These are phyloP conservation scores for Propithecus perrieri DNA, from an alignment of 2,797 vertebrate genomes.

Conservation along the genomic window DNA sequence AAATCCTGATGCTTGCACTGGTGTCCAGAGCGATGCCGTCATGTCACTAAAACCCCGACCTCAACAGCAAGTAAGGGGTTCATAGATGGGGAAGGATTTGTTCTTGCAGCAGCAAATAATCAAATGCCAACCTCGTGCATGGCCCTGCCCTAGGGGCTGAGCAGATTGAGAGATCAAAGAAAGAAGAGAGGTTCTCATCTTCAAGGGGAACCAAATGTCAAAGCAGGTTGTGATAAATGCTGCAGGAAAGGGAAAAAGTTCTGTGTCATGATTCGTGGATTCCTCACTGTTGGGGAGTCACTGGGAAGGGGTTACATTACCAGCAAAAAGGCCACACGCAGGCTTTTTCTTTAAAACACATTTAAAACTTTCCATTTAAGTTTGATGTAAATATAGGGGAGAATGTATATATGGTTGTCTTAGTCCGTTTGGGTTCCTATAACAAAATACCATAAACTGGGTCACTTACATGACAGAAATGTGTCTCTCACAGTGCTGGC, in stretches of 20 bases:
- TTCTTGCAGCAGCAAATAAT: too few relatives aligned
- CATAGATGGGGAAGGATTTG: accelerated
- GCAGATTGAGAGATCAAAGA: accelerated
- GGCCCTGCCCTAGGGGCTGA: not conserved
- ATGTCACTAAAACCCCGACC: not conserved
- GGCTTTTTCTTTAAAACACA: not conserved
- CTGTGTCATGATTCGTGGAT: accelerated
- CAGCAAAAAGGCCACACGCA: not conserved
- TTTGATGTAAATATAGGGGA: not conserved
- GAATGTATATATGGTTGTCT: accelerated
- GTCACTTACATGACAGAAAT: accelerated
- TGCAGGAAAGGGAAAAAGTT: accelerated
- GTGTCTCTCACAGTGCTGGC: not conserved
- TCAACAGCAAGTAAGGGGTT: too few relatives aligned
- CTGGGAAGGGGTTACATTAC: accelerated
- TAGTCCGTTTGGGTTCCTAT: too few relatives aligned
- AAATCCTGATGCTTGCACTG: too few relatives aligned
- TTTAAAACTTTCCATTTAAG: too few relatives aligned
- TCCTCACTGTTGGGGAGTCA: not conserved
- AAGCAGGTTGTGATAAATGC: accelerated
- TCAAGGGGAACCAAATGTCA: accelerated
- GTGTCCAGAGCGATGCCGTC: accelerated
- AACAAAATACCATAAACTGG: accelerated
- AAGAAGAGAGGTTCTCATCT: too few relatives aligned
- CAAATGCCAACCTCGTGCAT: accelerated